Conservation (phyloP, 1,140 invertebrate species). For the Trachelipus rathkii region DNA sequence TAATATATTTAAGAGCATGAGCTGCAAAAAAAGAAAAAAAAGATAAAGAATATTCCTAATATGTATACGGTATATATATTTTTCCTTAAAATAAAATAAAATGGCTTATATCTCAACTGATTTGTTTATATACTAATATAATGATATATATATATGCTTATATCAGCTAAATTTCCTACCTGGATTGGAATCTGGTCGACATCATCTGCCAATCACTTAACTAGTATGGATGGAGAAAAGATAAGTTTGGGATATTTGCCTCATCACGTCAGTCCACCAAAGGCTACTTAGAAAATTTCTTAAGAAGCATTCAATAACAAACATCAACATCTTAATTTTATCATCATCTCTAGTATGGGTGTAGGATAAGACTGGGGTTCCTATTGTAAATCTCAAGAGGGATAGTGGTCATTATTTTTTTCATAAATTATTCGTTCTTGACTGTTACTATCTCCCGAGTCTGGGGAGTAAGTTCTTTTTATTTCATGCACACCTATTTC, state of each 20-base stretch:
- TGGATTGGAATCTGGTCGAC: background rate
- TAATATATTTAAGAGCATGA: no score
- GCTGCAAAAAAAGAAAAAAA: no score
- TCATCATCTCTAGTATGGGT: background rate
- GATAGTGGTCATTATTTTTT: background rate
- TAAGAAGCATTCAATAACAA: background rate
- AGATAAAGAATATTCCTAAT: no score
- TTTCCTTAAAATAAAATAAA: no score
- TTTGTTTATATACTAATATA: no score
- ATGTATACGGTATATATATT: no score
- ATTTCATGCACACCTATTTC: background rate
- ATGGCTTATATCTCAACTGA: no score
- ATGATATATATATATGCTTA: no score
- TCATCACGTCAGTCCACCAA: background rate
- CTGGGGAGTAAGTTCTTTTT: background rate
- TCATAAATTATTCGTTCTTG: background rate
- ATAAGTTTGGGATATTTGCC: background rate
- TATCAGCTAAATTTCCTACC: no score
- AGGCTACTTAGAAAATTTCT: background rate
- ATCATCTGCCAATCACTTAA: background rate
- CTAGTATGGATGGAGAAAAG: background rate
- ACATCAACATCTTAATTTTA: background rate
- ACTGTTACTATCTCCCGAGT: conserved; percentile 3
- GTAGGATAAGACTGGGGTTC: no score
- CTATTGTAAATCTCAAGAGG: background rate